Evolutionary conservation across 2,113 vertebrate species (phyloP).

Genomic region (Hylia prasina): DNA sequence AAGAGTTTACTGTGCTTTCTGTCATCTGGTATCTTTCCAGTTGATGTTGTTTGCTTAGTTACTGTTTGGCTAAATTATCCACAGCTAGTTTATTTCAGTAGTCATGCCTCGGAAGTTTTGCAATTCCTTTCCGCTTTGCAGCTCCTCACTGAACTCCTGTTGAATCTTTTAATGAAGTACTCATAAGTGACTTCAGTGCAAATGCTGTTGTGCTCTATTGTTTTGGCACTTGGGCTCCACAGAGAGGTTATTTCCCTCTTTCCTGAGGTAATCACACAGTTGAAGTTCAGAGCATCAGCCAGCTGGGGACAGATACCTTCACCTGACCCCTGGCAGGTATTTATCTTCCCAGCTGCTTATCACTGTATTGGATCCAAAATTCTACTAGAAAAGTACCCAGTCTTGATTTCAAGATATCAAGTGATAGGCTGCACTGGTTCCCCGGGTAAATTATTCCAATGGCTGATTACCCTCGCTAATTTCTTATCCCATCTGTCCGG

Average conservation of each 20-base stretch:
- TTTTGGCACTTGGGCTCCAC: not conserved
- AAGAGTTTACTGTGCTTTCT: not conserved
- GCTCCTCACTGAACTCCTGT: not conserved
- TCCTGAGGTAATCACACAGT: not conserved
- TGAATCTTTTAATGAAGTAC: not conserved
- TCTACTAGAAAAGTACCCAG: not conserved
- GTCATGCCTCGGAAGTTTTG: not conserved
- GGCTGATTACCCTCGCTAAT: not conserved
- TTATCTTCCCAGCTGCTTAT: conserved; percentile 1
- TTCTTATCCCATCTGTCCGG: conserved; percentile 8
- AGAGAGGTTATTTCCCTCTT: not conserved
- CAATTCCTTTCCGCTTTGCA: not conserved
- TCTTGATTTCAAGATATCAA: conserved; percentile 12
- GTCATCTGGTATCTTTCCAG: not conserved
- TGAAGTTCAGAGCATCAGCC: not conserved
- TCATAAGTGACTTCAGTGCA: not conserved
- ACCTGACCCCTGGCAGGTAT: not conserved
- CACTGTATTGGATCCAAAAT: not conserved
- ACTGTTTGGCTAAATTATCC: not conserved
- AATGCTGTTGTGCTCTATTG: not conserved
- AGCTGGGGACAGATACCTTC: not conserved
- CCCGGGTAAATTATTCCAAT: not conserved
- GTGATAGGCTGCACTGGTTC: conserved; percentile 1
- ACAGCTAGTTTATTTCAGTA: not conserved
- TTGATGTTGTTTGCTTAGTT: not conserved